Base-by-base conservation (phyloP, 1,140 invertebrate genomes). In the Cotesia vestalis region DNA sequence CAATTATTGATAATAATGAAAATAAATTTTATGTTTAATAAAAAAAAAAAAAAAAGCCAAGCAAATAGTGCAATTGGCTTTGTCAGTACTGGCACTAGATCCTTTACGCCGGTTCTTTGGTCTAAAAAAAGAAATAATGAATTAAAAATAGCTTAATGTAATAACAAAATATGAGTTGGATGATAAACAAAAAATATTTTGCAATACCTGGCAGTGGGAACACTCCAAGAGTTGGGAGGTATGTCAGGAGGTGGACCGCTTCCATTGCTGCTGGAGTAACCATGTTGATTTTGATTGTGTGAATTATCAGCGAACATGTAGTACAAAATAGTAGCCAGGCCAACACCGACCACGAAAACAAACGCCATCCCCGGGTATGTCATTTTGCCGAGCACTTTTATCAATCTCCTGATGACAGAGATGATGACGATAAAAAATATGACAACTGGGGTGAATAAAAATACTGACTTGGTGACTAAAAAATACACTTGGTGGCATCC, bases 301-400 rank as follows among this genome's bases (percentile, higher is more conserved):
- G 59, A 27, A 68, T 71, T 55, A 46, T 75, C 75, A 12, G 74
- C 74, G 63, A 81, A 81, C 35, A 81, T 73, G 57, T 80, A 81
- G 64, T 81, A 80, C 2, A 83, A 62, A 34, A 78, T 64, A 3
- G 78, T 73, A 6, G 75, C 79, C 46, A 81, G n/a, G 8, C 77
- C 74, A 38, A 80, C 35, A n/a, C 78, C 79, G 14, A 83, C 57
- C 6, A 75, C 73, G 27, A 80, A 36, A 34, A 81, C 62, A 53
- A 75, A 69, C 3, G 73, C 76, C 9, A 80, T 38, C 4, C 73
- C 77, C 14, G 77, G 75, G 69, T 78, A 57, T 5, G 80, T 53
- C 81, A 83, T 82, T 55, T 75, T 76, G 40, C 40, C 11, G 40
- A 46, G 11, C 9, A 53, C 4, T 52, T 11, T 27, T 34, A 52